Evolutionary conservation across 2,113 vertebrate species (phyloP).

Genomic region (Proteles cristata): DNA sequence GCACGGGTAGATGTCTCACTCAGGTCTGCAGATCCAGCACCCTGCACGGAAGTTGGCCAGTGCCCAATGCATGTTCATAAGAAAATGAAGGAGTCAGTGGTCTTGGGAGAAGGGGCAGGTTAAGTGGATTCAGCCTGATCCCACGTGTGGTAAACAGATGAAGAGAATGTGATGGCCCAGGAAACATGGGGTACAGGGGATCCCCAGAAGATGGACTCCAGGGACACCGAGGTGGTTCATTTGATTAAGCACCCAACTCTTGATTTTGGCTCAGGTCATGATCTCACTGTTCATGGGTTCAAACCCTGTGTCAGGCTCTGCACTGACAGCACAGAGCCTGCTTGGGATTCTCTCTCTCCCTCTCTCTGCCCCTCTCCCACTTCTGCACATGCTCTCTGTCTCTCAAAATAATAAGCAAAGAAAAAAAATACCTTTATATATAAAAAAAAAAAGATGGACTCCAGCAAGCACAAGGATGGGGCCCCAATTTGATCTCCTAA

Average conservation of each 20-base stretch:
- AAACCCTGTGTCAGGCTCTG: no score
- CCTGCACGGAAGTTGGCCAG: background rate
- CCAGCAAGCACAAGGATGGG: background rate
- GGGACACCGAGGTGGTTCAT: no score
- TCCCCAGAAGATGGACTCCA: background rate
- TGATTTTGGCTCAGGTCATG: no score
- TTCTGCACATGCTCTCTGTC: no score
- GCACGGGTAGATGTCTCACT: background rate
- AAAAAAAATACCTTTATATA: no score
- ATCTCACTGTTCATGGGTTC: no score
- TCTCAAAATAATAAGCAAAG: no score
- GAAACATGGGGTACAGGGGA: accelerated
- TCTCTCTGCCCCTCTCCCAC: no score
- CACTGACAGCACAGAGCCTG: no score
- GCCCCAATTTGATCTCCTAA: background rate
- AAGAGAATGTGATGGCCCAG: background rate
- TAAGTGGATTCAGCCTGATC: background rate
- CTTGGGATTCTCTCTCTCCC: no score
- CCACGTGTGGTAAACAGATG: background rate
- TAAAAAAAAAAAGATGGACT: background rate
- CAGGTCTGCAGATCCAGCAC: background rate
- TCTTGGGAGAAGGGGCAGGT: background rate
- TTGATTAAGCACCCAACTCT: no score
- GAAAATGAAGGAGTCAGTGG: background rate
- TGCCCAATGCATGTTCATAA: background rate